A percentile compares a stretch with the other conserved stretches of the same genome.
Conservation (phyloP, 2,797 vertebrate genomes). For the Hyperoplus immaculatus region DNA sequence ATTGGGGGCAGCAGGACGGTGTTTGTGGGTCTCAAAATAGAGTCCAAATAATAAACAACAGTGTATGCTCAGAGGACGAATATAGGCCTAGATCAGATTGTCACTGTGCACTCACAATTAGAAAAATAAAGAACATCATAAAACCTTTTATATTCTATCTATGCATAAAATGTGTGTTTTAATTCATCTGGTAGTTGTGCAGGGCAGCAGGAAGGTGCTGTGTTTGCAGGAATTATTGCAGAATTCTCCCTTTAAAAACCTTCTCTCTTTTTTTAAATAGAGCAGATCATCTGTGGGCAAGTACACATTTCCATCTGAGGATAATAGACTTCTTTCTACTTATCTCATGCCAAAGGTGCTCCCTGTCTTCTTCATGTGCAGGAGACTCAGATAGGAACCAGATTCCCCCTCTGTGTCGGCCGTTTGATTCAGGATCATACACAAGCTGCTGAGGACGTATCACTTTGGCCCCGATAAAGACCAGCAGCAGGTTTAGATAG, state of each 20-base stretch:
- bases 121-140: background rate
- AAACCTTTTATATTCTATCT: no score
- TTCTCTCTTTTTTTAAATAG: background rate
- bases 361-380: slow-evolving; percentile 55
- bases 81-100: no score
- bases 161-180: background rate
- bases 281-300: background rate
- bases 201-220: background rate
- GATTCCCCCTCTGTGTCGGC: slow-evolving; percentile 30
- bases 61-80: no score
- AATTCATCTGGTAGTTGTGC: background rate
- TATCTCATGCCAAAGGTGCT: slow-evolving; percentile 68
- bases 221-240: background rate
- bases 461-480: background rate
- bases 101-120: background rate
- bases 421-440: slow-evolving; percentile 43
- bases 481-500: background rate
- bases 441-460: slow-evolving; percentile 18
- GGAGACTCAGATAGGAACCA: slow-evolving; percentile 60
- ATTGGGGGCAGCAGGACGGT: no score
- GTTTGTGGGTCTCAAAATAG: no score
- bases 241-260: background rate
- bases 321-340: slow-evolving; percentile 40
- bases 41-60: no score
- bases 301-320: slow-evolving; percentile 47